phyloP scores from a whole-genome alignment of 2,797 vertebrate genomes.

The Sciurus carolinensis region DNA sequence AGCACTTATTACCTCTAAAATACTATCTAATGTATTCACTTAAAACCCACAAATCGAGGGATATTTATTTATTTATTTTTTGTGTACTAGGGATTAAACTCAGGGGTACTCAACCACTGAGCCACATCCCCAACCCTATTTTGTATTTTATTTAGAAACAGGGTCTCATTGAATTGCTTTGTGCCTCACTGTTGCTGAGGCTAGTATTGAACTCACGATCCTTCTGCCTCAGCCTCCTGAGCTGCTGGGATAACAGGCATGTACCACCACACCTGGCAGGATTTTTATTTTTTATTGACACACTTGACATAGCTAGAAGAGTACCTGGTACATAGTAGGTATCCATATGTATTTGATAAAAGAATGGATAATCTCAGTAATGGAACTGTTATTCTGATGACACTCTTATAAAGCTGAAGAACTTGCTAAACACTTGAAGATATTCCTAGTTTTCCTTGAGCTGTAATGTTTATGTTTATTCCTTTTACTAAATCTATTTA shows the following conservation, averaged over 20 bases:
- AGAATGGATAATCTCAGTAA: not conserved
- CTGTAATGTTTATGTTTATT: conserved; percentile 11
- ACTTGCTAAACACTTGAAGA: not conserved
- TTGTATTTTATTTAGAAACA: no score
- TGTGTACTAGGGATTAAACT: no score
- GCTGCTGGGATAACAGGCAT: no score
- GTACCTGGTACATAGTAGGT: not conserved
- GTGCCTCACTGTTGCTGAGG: no score
- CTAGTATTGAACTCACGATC: no score
- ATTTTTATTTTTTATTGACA: not conserved
- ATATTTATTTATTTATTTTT: not conserved
- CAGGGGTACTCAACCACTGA: no score
- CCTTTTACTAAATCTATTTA: conserved; percentile 6
- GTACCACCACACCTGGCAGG: no score
- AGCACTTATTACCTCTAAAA: not conserved
- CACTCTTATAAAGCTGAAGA: not conserved
- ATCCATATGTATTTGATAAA: not conserved
- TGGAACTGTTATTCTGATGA: not conserved
- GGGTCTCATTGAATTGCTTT: no score
- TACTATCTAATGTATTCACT: not conserved
- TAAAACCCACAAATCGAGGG: not conserved
- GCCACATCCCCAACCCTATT: no score
- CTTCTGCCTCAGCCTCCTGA: no score
- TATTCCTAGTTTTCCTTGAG: not conserved
- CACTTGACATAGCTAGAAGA: not conserved